Evolutionary conservation across 2,888 invertebrate genomes (phyloP).

Genomic region (Dione juno): DNA sequence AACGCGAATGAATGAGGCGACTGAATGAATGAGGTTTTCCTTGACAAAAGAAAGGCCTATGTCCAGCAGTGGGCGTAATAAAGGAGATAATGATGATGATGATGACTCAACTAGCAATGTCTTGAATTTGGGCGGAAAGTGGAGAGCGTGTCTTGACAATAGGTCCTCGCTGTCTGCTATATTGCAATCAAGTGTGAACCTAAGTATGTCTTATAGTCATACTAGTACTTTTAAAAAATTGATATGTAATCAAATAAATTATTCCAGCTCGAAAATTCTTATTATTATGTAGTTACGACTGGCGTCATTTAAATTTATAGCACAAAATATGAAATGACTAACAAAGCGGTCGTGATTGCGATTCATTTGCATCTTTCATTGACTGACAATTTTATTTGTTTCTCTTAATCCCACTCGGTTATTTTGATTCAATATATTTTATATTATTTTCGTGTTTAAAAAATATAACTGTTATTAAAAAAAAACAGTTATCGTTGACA

Average conservation of each 20-base stretch:
- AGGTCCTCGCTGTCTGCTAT: no score
- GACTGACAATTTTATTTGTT: conserved; percentile 74
- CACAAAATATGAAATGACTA: conserved; percentile 35
- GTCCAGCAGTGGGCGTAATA: no score
- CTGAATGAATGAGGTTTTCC: no score
- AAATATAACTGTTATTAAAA: neutral
- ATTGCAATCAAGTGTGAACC: no score
- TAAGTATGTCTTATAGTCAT: neutral
- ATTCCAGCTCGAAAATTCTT: neutral
- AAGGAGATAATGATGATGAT: no score
- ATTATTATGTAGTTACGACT: neutral
- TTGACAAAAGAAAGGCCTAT: no score
- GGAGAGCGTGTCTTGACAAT: no score
- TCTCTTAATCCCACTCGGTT: conserved; percentile 12
- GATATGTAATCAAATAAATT: neutral
- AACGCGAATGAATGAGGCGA: no score
- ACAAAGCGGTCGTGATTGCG: conserved; percentile 75
- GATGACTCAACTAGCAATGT: no score
- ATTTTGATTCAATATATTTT: conserved; percentile 12
- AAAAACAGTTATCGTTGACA: neutral
- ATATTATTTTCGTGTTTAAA: conserved; percentile 3
- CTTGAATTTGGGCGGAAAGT: no score
- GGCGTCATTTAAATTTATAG: neutral
- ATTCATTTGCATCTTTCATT: conserved; percentile 78
- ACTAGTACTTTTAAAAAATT: neutral